These are phyloP conservation scores for Pitangus sulphuratus DNA, from an alignment of 2,797 vertebrate species.

Conservation along the genomic window DNA sequence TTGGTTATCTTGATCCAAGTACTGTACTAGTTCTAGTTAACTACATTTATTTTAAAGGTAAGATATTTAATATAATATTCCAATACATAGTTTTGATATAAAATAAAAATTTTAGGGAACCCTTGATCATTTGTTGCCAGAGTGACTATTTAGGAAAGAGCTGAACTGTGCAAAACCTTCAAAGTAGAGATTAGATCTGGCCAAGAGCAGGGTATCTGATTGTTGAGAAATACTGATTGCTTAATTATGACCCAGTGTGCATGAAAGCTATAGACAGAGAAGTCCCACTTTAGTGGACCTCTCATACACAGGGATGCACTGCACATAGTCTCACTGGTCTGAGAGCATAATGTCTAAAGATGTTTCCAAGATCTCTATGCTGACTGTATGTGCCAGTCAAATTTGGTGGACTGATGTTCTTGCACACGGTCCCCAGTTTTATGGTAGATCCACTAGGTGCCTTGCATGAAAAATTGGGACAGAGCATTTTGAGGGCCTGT, in stretches of 20 bases:
- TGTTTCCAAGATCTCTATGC: background rate
- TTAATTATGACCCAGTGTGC: background rate
- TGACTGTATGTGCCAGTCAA: background rate
- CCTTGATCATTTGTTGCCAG: background rate
- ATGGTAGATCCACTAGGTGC: background rate
- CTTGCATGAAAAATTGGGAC: background rate
- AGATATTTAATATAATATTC: background rate
- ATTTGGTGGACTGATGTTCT: background rate
- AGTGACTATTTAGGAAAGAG: background rate
- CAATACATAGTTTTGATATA: background rate
- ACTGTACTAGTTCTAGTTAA: constrained; percentile 85
- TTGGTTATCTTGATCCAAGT: constrained; percentile 75
- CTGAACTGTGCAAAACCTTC: background rate
- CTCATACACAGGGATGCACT: background rate
- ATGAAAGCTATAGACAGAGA: background rate
- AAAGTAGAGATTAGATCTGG: background rate
- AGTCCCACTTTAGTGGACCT: background rate
- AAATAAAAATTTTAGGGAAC: background rate
- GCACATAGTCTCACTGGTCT: accelerated
- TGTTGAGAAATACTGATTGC: background rate
- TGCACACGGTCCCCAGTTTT: background rate
- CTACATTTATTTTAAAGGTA: constrained; percentile 90
- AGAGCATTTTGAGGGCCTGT: background rate
- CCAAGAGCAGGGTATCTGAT: background rate
- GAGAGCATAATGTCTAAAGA: background rate